Conservation (phyloP, 2,113 vertebrate genomes). For the Rhynchomys soricoides region DNA sequence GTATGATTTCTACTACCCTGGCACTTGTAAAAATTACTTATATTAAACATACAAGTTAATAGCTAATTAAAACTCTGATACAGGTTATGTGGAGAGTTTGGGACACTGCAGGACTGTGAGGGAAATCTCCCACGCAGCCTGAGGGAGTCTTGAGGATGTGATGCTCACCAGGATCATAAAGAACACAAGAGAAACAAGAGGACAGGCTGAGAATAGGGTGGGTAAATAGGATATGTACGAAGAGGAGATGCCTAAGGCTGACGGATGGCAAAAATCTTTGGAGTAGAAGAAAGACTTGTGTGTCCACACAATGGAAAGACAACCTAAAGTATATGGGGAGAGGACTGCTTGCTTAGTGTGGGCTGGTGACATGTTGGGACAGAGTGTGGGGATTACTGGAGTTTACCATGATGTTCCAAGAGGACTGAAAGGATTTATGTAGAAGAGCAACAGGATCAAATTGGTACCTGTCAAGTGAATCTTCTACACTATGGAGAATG, state of each 20-base stretch:
- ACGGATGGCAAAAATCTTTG: not conserved
- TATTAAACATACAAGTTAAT: not conserved
- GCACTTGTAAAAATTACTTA: conserved; percentile 8
- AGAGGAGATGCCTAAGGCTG: not conserved
- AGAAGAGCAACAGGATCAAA: not conserved
- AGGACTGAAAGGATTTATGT: not conserved
- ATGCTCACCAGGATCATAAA: not conserved
- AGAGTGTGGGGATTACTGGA: fast-evolving
- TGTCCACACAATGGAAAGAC: not conserved
- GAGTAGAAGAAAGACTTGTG: not conserved
- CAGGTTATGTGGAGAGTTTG: not conserved
- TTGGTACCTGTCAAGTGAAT: not conserved
- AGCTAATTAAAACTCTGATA: not conserved
- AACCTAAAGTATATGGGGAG: not conserved
- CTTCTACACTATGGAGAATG: not conserved
- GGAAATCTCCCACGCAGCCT: not conserved
- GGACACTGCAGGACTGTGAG: not conserved
- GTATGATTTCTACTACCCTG: not conserved
- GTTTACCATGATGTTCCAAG: not conserved
- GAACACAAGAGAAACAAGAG: not conserved
- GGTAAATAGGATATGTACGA: not conserved
- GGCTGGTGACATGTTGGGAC: fast-evolving
- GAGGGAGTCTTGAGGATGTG: not conserved
- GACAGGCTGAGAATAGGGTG: not conserved
- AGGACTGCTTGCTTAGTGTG: fast-evolving